Evolutionary conservation across 35 echinoderm and acorn worm species (phyloP).

Genomic region (Strongylocentrotus purpuratus): DNA sequence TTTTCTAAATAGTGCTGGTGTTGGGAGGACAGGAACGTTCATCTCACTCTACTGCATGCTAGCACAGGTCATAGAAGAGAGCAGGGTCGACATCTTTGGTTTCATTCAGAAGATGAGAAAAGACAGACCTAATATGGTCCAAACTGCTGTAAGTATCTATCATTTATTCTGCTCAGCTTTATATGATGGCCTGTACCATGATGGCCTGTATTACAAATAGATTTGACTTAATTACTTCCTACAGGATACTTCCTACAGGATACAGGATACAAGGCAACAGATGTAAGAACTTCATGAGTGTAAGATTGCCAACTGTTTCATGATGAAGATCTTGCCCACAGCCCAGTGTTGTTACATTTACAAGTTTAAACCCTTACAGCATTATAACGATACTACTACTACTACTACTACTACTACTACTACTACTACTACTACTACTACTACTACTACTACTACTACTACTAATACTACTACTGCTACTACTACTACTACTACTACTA

Average conservation of each 20-base stretch:
- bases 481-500: too few relatives aligned
- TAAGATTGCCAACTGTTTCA: too few relatives aligned
- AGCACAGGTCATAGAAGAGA: conserved; percentile 61
- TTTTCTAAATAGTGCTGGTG: conserved; percentile 66
- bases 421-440: too few relatives aligned
- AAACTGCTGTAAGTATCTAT: conserved; percentile 64
- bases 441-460: too few relatives aligned
- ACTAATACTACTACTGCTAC: too few relatives aligned
- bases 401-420: too few relatives aligned
- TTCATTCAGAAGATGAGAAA: conserved; percentile 65
- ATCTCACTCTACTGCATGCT: conserved; percentile 72
- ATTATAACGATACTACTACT: background rate
- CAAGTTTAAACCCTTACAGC: background rate
- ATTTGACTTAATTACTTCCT: background rate
- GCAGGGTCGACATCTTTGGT: conserved; percentile 57
- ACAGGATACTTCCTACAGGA: background rate
- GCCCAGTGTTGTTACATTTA: background rate
- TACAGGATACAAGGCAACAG: too few relatives aligned
- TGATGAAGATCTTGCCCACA: too few relatives aligned
- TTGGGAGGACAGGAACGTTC: conserved; percentile 81
- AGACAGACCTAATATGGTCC: conserved; percentile 67
- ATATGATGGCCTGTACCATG: background rate
- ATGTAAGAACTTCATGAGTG: too few relatives aligned
- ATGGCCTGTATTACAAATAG: background rate
- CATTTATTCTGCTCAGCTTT: background rate